Evolutionary conservation across 2,888 invertebrate species (phyloP).

Genomic region (Spatulosminthurus flaviceps): DNA sequence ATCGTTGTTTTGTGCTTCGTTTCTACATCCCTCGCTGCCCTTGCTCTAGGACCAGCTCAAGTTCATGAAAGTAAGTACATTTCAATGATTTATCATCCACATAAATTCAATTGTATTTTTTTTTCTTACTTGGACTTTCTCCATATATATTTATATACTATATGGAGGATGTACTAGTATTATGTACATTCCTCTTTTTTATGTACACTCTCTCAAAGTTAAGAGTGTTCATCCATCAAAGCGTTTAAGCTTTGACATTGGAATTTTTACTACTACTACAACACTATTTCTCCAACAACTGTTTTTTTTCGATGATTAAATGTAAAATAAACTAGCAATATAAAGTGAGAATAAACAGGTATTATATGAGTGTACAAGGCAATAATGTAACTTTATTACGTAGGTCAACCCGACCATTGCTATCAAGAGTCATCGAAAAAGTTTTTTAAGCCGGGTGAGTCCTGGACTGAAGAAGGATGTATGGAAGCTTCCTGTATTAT

Average conservation of each 20-base stretch:
- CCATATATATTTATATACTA: neutral
- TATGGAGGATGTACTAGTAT: too few relatives aligned
- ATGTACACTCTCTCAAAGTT: too few relatives aligned
- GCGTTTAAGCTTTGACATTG: too few relatives aligned
- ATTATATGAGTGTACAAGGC: too few relatives aligned
- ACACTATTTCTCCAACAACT: too few relatives aligned
- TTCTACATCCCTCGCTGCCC: conserved; percentile 55
- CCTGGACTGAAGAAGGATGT: conserved; percentile 60
- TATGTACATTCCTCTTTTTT: too few relatives aligned
- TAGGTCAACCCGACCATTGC: conserved; percentile 61
- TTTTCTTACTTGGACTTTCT: conserved; percentile 24
- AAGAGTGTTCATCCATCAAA: too few relatives aligned
- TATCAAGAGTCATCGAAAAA: conserved; percentile 51
- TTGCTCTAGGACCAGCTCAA: conserved; percentile 59
- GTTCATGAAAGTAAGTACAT: conserved; percentile 61
- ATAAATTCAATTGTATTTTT: conserved; percentile 4
- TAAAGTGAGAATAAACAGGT: too few relatives aligned
- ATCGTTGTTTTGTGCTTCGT: conserved; percentile 52
- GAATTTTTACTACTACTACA: too few relatives aligned
- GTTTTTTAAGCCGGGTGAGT: conserved; percentile 61
- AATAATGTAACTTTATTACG: neutral
- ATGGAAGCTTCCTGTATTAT: conserved; percentile 56
- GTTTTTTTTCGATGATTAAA: too few relatives aligned
- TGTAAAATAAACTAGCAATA: too few relatives aligned
- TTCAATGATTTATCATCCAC: conserved; percentile 1